Base-by-base conservation (phyloP, 2,888 invertebrate species). In the Archips xylosteana region DNA sequence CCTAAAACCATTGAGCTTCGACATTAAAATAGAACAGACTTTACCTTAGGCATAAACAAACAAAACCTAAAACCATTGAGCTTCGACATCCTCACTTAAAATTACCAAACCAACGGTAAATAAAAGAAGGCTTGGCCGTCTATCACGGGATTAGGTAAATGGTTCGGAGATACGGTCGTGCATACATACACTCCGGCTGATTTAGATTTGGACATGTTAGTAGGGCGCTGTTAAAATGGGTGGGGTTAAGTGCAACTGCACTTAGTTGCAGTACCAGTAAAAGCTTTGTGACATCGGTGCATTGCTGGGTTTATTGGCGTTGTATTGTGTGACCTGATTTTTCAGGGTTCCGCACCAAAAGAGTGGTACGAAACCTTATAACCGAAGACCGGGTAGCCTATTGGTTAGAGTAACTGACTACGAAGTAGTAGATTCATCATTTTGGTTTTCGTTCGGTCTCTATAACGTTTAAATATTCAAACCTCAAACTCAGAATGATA, bases 131-230 rank as follows among this genome's bases (percentile, higher is more conserved):
- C 76, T 71, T 75, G 79, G 76, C 71, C 80, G 80, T 81, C 76
- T 75, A 78, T 81, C 79, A 82, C 68, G 59, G 76, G 76, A 81
- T 81, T 81, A 81, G 78, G 80, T 78, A 81, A 81, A 81, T 82
- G 81, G 81, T 72, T 78, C 72, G 82, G 72, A 76, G 78, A 74
- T 75, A 72, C 75, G 80, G 39, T 75, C 70, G 65, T 69, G 76
- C 75, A 75, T 59, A 72, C 70, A 75, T 69, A 70, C 65, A 67
- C 73, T 73, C 45, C 34, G 63, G 57, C 73, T 73, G 73, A 73
- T 73, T 73, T 73, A 73, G 59, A 73, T 63, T 73, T 59, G 68
- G 73, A 69, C 73, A 69, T 73, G 68, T 68, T 68, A 73, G 57
- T 68, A 68, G 73, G 68, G 51, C 66, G 60, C 51, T 36, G 71